Percentiles rank a stretch among this genome's conserved stretches.
phyloP scores from a whole-genome alignment of 1,140 invertebrate genomes.

The Hyles vespertilio region DNA sequence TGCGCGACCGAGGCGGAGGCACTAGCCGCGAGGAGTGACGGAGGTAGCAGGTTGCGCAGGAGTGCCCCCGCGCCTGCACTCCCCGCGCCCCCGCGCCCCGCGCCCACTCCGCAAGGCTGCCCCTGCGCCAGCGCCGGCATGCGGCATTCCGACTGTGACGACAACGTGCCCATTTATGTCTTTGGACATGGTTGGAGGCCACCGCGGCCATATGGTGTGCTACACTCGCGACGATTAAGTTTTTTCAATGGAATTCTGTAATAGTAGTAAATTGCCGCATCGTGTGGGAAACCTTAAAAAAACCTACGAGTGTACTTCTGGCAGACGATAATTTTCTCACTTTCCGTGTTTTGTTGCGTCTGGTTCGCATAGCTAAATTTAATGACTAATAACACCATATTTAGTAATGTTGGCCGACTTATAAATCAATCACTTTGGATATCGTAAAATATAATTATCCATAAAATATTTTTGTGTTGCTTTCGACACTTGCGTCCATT shows the following conservation, averaged over 20 bases:
- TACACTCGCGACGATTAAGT: conserved; percentile 36
- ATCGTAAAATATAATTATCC: conserved; percentile 1
- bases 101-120: conserved; percentile 50
- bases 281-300: conserved; percentile 41
- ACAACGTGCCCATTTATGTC: conserved; percentile 71
- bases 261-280: conserved; percentile 38
- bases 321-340: neutral
- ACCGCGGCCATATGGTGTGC: conserved; percentile 62
- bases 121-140: conserved; percentile 33
- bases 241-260: conserved; percentile 48
- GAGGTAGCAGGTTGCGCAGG: conserved; percentile 60
- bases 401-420: no score
- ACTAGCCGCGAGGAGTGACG: conserved; percentile 46
- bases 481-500: no score
- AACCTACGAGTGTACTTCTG: conserved; percentile 1
- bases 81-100: conserved; percentile 13
- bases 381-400: no score
- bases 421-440: neutral
- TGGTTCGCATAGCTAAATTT: neutral
- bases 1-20: conserved; percentile 56
- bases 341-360: neutral
- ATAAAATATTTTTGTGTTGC: no score
- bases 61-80: conserved; percentile 21
- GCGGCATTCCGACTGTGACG: conserved; percentile 68
- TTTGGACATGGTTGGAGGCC: conserved; percentile 66